These are phyloP conservation scores for Alloplasta piceator DNA, from an alignment of 2,888 invertebrate genomes.

Conservation along the genomic window DNA sequence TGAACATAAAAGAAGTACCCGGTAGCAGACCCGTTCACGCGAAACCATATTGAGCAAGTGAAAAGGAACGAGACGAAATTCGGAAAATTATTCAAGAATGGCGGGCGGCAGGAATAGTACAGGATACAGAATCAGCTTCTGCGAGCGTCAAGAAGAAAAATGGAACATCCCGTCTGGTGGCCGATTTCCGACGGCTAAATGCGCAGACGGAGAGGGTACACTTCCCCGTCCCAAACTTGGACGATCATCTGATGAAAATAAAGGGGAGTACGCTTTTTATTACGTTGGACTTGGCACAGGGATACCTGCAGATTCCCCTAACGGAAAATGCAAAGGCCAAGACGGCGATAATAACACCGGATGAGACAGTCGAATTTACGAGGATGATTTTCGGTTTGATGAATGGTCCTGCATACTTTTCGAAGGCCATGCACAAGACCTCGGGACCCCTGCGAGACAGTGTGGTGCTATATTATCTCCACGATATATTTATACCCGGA, in stretches of 20 bases:
- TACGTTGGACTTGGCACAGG: slow-evolving; percentile 43
- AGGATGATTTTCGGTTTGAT: slow-evolving; percentile 18
- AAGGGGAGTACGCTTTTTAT: slow-evolving; percentile 22
- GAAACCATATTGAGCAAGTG: slow-evolving; percentile 36
- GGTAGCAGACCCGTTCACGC: no score
- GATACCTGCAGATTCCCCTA: slow-evolving; percentile 52
- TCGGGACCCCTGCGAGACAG: slow-evolving; percentile 17
- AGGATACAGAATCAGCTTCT: slow-evolving; percentile 32
- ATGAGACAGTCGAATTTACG: slow-evolving; percentile 19
- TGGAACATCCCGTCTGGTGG: slow-evolving; percentile 26
- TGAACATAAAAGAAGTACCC: slow-evolving; percentile 29
- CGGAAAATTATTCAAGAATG: slow-evolving; percentile 45
- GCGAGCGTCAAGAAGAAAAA: slow-evolving; percentile 31
- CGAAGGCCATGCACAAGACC: slow-evolving; percentile 5
- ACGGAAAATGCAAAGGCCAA: slow-evolving; percentile 24
- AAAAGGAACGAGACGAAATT: slow-evolving; percentile 23
- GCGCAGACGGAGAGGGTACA: slow-evolving; percentile 23
- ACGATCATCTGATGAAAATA: slow-evolving; percentile 37
- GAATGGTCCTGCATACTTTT: slow-evolving; percentile 34
- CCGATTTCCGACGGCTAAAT: slow-evolving; percentile 40
- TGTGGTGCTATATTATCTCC: slow-evolving; percentile 24
- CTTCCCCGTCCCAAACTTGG: slow-evolving; percentile 45
- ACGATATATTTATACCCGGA: slow-evolving; percentile 31
- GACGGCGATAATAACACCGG: slow-evolving; percentile 45
- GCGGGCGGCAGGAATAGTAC: slow-evolving; percentile 35